Conservation (phyloP, 2,888 invertebrate genomes). For the Xylocampa areola region DNA sequence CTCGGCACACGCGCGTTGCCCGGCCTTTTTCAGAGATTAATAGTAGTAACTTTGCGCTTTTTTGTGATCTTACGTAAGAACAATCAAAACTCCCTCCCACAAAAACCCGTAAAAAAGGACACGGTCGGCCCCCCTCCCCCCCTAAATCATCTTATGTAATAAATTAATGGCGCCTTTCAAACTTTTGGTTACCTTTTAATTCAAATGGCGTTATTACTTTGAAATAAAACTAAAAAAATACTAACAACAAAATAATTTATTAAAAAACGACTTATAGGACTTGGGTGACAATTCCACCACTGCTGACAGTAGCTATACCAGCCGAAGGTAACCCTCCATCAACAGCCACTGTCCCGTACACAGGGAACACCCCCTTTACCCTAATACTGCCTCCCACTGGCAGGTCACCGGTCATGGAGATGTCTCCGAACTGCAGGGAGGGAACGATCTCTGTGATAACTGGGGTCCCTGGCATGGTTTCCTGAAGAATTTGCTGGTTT, state of each 20-base stretch:
- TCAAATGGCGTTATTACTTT: no score
- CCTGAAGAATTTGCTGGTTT: constrained; percentile 32
- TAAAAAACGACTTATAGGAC: constrained; percentile 25
- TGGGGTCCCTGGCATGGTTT: constrained; percentile 68
- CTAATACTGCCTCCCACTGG: constrained; percentile 79
- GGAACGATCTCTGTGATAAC: constrained; percentile 77
- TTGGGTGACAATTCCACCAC: constrained; percentile 56
- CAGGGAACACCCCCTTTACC: constrained; percentile 79
- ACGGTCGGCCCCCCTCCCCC: no score
- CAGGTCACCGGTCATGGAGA: constrained; percentile 74
- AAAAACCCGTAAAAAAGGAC: no score
- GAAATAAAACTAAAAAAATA: constrained; percentile 4
- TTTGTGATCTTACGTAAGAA: no score
- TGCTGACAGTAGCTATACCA: constrained; percentile 74
- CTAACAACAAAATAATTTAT: constrained; percentile 45
- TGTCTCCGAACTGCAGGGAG: constrained; percentile 76
- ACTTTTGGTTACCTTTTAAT: no score
- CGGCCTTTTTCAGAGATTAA: no score
- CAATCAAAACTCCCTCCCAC: no score
- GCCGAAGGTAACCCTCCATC: constrained; percentile 76
- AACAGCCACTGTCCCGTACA: constrained; percentile 77
- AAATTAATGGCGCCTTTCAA: no score
- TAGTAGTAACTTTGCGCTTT: no score
- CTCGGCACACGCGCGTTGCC: no score
- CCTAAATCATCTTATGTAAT: no score